These are phyloP conservation scores for Callipepla squamata DNA, from an alignment of 2,113 vertebrate genomes.

Conservation along the genomic window DNA sequence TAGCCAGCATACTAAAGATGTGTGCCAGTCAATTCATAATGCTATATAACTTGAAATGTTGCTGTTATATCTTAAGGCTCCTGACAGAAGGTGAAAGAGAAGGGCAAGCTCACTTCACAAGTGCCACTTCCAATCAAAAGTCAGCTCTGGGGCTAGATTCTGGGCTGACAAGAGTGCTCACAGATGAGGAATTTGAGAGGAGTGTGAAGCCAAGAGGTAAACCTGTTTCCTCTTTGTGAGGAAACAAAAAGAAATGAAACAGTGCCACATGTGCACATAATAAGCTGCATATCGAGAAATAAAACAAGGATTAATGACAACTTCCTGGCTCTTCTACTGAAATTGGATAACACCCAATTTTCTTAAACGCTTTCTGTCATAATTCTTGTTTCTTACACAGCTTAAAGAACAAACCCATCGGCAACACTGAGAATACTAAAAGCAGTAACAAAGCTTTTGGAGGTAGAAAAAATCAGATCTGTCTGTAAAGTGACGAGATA, in stretches of 20 bases:
- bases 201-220: not conserved
- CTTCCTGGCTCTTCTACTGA: not conserved
- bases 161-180: constrained; percentile 31
- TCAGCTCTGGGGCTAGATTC: constrained; percentile 26
- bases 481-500: not conserved
- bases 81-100: constrained; percentile 50
- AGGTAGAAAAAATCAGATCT: not conserved
- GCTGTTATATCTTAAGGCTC: constrained; percentile 41
- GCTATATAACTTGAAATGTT: constrained; percentile 28
- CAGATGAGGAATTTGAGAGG: not conserved
- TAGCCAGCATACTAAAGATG: constrained; percentile 32
- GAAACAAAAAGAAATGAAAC: not conserved
- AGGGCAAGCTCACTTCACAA: constrained; percentile 57
- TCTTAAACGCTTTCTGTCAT: not conserved
- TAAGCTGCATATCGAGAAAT: not conserved
- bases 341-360: not conserved
- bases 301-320: not conserved
- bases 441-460: not conserved
- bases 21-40: constrained; percentile 14
- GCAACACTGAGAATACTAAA: not conserved
- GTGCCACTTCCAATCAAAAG: constrained; percentile 50
- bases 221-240: not conserved
- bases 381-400: not conserved
- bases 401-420: not conserved
- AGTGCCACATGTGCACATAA: not conserved